Evolutionary conservation across 30 jellyfish, hydroid and myxozoan genomes (phyloP).

Genomic region (Aurelia sp.): DNA sequence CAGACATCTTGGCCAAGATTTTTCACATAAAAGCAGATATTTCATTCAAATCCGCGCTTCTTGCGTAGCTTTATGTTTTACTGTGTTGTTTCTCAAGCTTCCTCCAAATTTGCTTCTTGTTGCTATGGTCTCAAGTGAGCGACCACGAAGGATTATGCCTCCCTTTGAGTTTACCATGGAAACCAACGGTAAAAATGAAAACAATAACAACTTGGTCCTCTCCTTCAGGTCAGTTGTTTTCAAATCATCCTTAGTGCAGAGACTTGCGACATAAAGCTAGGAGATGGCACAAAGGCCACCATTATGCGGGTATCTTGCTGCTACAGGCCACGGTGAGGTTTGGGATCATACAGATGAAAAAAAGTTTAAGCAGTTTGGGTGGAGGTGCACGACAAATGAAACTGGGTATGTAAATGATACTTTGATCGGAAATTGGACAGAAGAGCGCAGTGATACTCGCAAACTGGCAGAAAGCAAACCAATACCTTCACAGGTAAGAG

Average conservation of each 20-base stretch:
- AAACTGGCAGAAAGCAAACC: slow-evolving; percentile 77
- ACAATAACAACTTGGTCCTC: background rate
- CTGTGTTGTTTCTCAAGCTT: background rate
- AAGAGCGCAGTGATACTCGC: slow-evolving; percentile 78
- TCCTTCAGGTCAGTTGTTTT: background rate
- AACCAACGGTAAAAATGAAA: background rate
- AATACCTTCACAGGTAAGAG: slow-evolving; percentile 83
- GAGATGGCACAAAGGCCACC: slow-evolving; percentile 74
- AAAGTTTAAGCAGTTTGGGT: slow-evolving; percentile 87
- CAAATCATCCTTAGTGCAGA: no score
- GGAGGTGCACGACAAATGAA: slow-evolving; percentile 96
- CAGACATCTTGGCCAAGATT: slow-evolving; percentile 53
- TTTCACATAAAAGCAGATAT: no score
- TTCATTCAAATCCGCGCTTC: background rate
- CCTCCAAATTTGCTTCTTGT: background rate
- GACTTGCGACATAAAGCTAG: background rate
- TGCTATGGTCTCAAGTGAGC: background rate
- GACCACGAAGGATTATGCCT: no score
- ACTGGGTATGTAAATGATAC: slow-evolving; percentile 81
- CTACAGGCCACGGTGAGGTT: slow-evolving; percentile 88
- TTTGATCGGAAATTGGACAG: slow-evolving; percentile 91
- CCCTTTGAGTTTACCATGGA: background rate
- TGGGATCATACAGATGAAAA: slow-evolving; percentile 89
- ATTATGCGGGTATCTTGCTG: slow-evolving; percentile 83
- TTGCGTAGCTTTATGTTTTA: background rate